phyloP scores from a whole-genome alignment of 2,797 vertebrate species.

The Enteromius treurensis region DNA sequence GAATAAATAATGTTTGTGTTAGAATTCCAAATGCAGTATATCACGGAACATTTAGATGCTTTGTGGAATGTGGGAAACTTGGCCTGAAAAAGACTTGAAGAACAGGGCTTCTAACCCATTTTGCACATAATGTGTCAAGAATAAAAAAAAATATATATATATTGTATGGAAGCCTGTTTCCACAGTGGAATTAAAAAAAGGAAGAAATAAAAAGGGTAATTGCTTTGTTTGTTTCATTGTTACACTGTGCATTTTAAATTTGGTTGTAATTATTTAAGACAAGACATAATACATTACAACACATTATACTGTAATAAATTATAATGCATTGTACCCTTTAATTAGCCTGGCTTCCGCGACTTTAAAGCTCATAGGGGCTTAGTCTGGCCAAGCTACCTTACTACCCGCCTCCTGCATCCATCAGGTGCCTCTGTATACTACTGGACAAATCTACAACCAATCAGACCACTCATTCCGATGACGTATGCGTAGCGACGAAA shows the following conservation, averaged over 20 bases:
- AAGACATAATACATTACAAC: background rate
- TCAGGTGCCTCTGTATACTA: no score
- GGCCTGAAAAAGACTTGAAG: background rate
- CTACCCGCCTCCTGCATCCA: no score
- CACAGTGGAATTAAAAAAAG: background rate
- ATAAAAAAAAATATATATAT: background rate
- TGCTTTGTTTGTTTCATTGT: background rate
- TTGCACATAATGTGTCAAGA: background rate
- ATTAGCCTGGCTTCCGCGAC: background rate
- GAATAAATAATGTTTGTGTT: background rate
- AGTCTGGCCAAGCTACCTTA: no score
- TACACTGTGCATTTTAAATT: background rate
- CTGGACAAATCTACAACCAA: no score
- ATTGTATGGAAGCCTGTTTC: background rate
- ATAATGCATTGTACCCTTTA: background rate
- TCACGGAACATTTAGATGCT: background rate
- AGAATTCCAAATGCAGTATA: background rate
- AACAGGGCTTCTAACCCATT: background rate
- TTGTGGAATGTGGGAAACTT: background rate
- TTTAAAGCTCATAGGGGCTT: background rate
- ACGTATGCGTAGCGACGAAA: no score
- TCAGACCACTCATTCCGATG: no score
- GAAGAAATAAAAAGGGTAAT: background rate
- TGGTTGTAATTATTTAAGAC: background rate
- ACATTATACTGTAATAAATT: background rate